Conservation (phyloP, 2,113 vertebrate genomes). For the Lota lota region DNA sequence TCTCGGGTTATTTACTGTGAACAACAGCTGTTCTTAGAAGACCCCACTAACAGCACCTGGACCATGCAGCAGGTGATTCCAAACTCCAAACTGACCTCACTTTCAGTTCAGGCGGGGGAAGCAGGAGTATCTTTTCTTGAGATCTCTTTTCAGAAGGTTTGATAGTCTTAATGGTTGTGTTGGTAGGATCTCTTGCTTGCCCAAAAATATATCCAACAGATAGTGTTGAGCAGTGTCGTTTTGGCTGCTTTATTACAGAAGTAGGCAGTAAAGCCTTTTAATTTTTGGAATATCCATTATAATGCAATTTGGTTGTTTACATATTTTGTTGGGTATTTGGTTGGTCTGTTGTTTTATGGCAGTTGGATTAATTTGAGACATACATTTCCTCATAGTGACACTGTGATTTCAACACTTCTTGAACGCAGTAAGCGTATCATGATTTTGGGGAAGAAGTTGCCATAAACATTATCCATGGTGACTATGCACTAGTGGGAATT, state of each 20-base stretch:
- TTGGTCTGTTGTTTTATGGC: neutral
- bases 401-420: neutral
- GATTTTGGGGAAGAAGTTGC: neutral
- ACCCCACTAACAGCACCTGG: slow-evolving; percentile 23
- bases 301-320: too few relatives aligned
- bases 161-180: neutral
- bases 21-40: slow-evolving; percentile 43
- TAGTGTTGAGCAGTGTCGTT: too few relatives aligned
- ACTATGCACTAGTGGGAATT: neutral
- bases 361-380: neutral
- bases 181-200: neutral
- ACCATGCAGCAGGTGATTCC: slow-evolving; percentile 8
- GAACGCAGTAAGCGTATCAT: neutral
- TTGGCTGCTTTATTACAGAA: too few relatives aligned
- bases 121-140: neutral
- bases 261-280: too few relatives aligned
- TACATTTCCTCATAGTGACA: slow-evolving; percentile 12
- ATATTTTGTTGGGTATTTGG: neutral
- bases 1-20: slow-evolving; percentile 50
- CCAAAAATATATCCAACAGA: too few relatives aligned
- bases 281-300: too few relatives aligned
- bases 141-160: neutral
- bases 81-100: neutral
- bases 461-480: slow-evolving; percentile 12
- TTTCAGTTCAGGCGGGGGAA: neutral